Conservation (phyloP, 1,140 invertebrate species). For the Drosophila bifasciata region DNA sequence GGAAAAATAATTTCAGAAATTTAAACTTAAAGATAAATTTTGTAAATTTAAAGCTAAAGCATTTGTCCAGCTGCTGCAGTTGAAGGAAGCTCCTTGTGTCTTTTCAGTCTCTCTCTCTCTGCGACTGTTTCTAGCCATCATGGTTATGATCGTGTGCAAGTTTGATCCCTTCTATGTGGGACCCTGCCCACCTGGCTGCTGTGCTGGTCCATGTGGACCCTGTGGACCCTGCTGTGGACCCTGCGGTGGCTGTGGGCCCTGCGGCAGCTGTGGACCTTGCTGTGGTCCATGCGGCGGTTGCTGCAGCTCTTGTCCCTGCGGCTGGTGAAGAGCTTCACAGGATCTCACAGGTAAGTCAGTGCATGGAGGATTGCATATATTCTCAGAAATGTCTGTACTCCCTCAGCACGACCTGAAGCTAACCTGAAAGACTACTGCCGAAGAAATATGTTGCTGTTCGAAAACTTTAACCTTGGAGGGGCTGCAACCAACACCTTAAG, state of each 20-base stretch:
- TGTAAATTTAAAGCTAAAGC: too few species aligned
- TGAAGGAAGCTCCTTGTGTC: background rate
- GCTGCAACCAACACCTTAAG: background rate
- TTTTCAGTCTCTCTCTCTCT: too few species aligned
- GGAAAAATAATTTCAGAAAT: background rate
- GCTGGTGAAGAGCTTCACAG: conserved; percentile 1
- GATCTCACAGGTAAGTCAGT: conserved; percentile 3
- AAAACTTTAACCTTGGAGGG: conserved; percentile 12
- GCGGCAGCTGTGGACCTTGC: conserved; percentile 10
- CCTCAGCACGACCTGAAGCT: background rate
- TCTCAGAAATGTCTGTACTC: background rate
- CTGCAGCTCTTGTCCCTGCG: conserved; percentile 37
- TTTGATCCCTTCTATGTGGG: conserved; percentile 53
- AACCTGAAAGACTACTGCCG: conserved; percentile 7
- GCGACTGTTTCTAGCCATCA: conserved; percentile 8
- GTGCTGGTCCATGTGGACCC: conserved; percentile 32
- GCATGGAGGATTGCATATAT: background rate
- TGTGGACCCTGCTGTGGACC: conserved; percentile 31
- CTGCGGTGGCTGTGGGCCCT: conserved; percentile 11
- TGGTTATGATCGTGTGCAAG: conserved; percentile 30
- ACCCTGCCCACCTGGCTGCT: conserved; percentile 46
- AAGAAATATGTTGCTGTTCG: conserved; percentile 29
- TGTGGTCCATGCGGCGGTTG: conserved; percentile 21
- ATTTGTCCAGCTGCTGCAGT: background rate
- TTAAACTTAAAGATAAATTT: background rate